Evolutionary conservation across 2,113 vertebrate species (phyloP).

Genomic region (Actenoides hombroni): DNA sequence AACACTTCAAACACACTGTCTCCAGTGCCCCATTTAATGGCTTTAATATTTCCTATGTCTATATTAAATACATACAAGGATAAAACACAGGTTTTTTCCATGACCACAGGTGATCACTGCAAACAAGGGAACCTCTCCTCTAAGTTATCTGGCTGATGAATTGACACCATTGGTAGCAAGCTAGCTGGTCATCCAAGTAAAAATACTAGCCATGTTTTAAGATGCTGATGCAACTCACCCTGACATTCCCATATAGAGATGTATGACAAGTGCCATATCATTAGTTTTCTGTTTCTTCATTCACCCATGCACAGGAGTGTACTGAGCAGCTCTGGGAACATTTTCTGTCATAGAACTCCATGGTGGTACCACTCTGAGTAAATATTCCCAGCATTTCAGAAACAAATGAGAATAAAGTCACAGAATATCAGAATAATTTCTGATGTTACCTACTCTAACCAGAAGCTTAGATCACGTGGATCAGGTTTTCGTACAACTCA

Average conservation of each 20-base stretch:
- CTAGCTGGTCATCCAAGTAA: neutral
- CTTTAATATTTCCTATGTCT: neutral
- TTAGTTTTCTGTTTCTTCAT: neutral
- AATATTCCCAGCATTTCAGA: neutral
- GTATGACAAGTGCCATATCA: neutral
- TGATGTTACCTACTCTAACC: neutral
- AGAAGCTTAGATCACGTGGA: neutral
- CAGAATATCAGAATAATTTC: neutral
- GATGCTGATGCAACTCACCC: neutral
- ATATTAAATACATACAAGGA: neutral
- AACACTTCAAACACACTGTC: neutral
- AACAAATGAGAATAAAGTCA: neutral
- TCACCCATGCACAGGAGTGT: neutral
- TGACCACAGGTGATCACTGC: neutral
- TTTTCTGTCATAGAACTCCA: neutral
- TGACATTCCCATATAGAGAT: neutral
- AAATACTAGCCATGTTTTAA: neutral
- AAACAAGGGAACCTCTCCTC: neutral
- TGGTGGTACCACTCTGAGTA: neutral
- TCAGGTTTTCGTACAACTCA: neutral
- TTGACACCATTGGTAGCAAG: neutral
- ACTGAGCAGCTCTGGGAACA: neutral
- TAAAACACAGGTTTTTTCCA: neutral
- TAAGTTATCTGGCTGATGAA: neutral
- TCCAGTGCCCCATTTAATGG: neutral